Evolutionary conservation across 37 sponge, comb jelly and placozoan species (phyloP), one percentile per base, ranked within the genome.

Genomic region (Amphimedon queenslandica): DNA sequence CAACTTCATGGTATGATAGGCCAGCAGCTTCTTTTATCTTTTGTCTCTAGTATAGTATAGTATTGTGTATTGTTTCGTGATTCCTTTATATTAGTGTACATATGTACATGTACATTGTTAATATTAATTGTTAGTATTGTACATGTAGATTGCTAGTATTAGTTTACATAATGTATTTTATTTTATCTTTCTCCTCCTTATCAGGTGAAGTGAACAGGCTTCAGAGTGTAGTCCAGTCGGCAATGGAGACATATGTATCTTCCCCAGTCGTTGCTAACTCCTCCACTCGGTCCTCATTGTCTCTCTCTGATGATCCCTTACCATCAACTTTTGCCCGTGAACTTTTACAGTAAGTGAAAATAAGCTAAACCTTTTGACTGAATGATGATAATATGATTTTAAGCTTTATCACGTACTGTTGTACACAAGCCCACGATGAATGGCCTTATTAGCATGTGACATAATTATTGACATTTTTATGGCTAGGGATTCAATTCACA

Each of bases 211-310:
- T 80, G 3, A 71, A 58, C 3, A 70, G 64, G 72, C 60, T 80
- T 64, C 80, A 80, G 72, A 80, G 29, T 43, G 64, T 80, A 36
- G 80, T 80, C 8, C 80, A 69, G 55, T 58, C 71, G 20, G 80
- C 80, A 25, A 32, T 80, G 40, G 47, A 70, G 66, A 70, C 24
- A 51, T 80, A 80, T 63, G 65, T 63, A 40, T 31, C 32, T 1
- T 58, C 79, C 6, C 65, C 76, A 3, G 23, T 57, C 27, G 57
- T 40, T 3, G 24, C 53, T n/a, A 60, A 11, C 27, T 6, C 28
- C 5, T 24, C 47, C 35, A 73, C 65, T 42, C 72, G 81, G 25
- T 40, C 32, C 32, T 16, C 21, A 3, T 66, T 81, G 58, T 57
- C 74, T 10, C 67, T 81, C 8, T 65, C 72, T 27, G 67, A 81